Conservation (phyloP, 2,113 vertebrate genomes). For the Lophius piscatorius region DNA sequence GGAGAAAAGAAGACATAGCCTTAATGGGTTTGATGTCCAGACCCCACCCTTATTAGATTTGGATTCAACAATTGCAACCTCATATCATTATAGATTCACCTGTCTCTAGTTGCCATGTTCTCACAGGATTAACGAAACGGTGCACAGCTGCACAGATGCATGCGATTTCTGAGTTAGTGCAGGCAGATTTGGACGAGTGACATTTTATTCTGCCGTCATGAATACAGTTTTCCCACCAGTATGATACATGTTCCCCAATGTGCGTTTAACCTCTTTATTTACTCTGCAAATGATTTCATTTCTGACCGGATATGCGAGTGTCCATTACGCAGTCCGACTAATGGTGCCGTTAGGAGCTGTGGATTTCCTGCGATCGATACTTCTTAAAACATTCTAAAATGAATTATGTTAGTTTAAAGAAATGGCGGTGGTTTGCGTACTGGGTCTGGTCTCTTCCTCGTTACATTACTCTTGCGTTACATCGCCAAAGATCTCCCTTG, state of each 20-base stretch:
- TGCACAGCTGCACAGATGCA: neutral
- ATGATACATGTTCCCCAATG: constrained; percentile 3
- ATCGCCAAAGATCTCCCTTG: neutral
- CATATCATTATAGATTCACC: neutral
- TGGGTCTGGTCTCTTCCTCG: neutral
- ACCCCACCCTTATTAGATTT: constrained; percentile 13
- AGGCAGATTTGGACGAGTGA: constrained; percentile 14
- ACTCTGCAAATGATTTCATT: neutral
- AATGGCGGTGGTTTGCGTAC: too few species aligned
- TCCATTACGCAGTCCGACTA: neutral
- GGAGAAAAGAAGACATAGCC: neutral
- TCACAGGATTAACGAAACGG: too few species aligned
- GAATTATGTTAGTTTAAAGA: neutral
- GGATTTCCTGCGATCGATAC: too few species aligned
- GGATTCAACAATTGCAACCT: neutral
- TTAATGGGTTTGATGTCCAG: constrained; percentile 8
- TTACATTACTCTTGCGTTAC: constrained; percentile 13
- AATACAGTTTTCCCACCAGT: constrained; percentile 10
- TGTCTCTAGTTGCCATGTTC: neutral
- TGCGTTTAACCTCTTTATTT: neutral
- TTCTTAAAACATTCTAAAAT: too few species aligned
- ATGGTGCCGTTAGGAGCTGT: constrained; percentile 8
- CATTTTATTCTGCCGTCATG: constrained; percentile 27
- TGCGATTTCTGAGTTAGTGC: constrained; percentile 2
- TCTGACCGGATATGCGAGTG: neutral